Evolutionary conservation across 1,140 invertebrate genomes (phyloP).

Genomic region (Tenebrio molitor): DNA sequence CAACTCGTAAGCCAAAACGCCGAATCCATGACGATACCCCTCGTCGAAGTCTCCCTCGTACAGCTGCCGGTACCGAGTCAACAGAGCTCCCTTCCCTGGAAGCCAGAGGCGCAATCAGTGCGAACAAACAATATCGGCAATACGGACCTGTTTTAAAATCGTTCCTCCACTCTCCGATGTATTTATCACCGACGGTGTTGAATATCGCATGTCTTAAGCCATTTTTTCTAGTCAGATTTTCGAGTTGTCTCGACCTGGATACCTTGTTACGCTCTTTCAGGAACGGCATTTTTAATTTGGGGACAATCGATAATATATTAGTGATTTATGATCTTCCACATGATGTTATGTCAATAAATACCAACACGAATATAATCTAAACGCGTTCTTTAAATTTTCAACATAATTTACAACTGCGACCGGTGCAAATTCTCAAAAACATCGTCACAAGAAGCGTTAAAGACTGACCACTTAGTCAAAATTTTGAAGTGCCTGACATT

Average conservation of each 20-base stretch:
- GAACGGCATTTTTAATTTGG: constrained; percentile 56
- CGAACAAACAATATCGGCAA: not conserved
- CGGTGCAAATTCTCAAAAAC: no score
- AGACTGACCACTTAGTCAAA: not conserved
- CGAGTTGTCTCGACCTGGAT: constrained; percentile 43
- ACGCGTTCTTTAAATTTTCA: no score
- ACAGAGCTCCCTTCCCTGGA: constrained; percentile 58
- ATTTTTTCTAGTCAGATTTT: constrained; percentile 67
- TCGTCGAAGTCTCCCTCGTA: constrained; percentile 66
- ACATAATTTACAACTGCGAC: no score
- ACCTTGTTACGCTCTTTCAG: constrained; percentile 53
- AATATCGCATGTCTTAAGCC: constrained; percentile 70
- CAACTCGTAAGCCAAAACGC: constrained; percentile 65
- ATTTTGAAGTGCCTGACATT: not conserved
- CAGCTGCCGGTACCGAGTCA: constrained; percentile 50
- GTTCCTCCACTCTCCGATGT: constrained; percentile 71
- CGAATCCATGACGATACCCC: constrained; percentile 67
- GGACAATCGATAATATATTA: constrained; percentile 47
- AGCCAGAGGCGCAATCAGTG: not conserved
- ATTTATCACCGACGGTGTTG: constrained; percentile 67
- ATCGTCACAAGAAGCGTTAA: not conserved
- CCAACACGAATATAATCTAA: no score
- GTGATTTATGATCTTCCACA: constrained; percentile 24
- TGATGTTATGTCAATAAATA: constrained; percentile 14
- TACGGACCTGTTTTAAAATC: constrained; percentile 69